Percentiles rank a stretch among this genome's conserved stretches.
Evolutionary conservation across 2,888 invertebrate genomes (phyloP).

Genomic region (Mellilla xanthometata): DNA sequence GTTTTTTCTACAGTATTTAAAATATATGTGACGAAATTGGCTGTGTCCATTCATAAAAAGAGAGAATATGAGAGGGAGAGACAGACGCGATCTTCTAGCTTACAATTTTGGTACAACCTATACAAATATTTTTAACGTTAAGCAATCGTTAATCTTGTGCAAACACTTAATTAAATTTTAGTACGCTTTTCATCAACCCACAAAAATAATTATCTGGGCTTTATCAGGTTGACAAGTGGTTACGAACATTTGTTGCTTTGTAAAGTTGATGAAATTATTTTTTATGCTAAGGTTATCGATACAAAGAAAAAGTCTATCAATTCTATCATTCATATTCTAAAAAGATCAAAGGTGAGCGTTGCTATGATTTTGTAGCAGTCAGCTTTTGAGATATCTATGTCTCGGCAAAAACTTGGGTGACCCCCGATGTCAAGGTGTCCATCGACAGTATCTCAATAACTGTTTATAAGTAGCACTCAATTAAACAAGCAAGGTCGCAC

Average conservation of each 20-base stretch:
- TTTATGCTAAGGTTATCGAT: slow-evolving; percentile 27
- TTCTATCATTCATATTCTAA: slow-evolving; percentile 41
- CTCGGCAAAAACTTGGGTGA: slow-evolving; percentile 54
- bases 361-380: slow-evolving; percentile 55
- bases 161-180: too few relatives aligned
- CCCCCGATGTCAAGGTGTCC: slow-evolving; percentile 65
- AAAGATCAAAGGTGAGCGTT: slow-evolving; percentile 61
- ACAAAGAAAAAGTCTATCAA: slow-evolving; percentile 37
- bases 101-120: too few relatives aligned
- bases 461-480: slow-evolving; percentile 62
- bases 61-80: too few relatives aligned
- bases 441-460: slow-evolving; percentile 57
- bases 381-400: slow-evolving; percentile 45
- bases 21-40: slow-evolving; percentile 20
- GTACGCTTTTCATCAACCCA: neutral
- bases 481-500: slow-evolving; percentile 58
- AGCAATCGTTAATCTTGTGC: too few relatives aligned
- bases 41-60: neutral
- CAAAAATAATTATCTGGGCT: neutral
- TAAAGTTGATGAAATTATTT: slow-evolving; percentile 25
- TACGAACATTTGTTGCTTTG: slow-evolving; percentile 12
- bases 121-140: too few relatives aligned
- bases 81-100: too few relatives aligned
- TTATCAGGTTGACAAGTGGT: slow-evolving; percentile 12
- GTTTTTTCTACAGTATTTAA: slow-evolving; percentile 22